phyloP scores from a whole-genome alignment of 2,888 invertebrate species.

The Tolmerus cingulatus region DNA sequence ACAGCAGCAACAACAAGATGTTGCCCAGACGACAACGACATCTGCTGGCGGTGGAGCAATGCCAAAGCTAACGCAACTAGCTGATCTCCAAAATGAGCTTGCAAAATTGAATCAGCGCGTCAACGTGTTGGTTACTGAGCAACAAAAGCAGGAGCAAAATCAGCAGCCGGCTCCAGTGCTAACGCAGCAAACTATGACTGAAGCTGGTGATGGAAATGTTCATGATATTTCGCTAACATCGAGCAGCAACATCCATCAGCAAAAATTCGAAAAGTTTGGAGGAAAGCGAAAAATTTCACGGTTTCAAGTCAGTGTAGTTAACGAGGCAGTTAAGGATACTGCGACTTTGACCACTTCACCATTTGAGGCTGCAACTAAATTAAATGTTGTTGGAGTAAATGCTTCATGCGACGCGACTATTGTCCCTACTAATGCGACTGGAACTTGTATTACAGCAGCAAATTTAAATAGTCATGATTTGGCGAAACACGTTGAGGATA shows the following conservation, averaged over 20 bases:
- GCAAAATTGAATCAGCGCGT: slow-evolving; percentile 59
- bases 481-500: background rate
- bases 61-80: slow-evolving; percentile 34
- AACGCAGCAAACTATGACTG: background rate
- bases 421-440: background rate
- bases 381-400: background rate
- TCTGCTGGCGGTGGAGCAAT: background rate
- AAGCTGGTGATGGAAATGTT: background rate
- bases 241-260: slow-evolving; percentile 49
- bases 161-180: slow-evolving; percentile 40
- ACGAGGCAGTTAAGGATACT: slow-evolving; percentile 60
- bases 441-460: background rate
- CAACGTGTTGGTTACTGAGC: slow-evolving; percentile 2
- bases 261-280: background rate
- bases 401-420: background rate
- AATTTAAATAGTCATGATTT: background rate
- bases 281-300: slow-evolving; percentile 72
- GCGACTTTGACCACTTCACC: background rate
- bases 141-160: slow-evolving; percentile 41
- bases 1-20: background rate
- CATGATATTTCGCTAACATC: background rate
- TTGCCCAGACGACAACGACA: background rate
- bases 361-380: background rate
- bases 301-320: slow-evolving; percentile 80
- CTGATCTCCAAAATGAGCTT: slow-evolving; percentile 67